phyloP scores from a whole-genome alignment of 92 coral and sea anemone genomes.

The Umimayanthus chanpuru region DNA sequence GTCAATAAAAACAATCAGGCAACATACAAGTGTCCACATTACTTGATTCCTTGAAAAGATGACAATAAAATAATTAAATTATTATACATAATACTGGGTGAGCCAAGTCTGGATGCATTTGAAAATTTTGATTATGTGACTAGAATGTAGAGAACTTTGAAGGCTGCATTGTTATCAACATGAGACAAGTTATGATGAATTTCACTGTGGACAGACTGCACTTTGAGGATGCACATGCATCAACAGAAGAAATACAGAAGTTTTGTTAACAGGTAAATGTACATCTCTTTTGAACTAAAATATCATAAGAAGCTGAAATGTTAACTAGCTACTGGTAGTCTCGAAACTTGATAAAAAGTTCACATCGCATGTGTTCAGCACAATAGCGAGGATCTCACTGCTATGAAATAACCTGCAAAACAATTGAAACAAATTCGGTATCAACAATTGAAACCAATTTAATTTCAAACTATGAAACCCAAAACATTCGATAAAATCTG shows the following conservation, averaged over 20 bases:
- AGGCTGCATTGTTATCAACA: neutral
- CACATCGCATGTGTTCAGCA: neutral
- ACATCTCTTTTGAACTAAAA: neutral
- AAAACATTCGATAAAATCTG: neutral
- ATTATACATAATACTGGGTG: no score
- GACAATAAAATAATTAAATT: no score
- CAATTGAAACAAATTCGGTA: neutral
- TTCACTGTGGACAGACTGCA: neutral
- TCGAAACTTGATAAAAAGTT: neutral
- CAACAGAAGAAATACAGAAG: neutral
- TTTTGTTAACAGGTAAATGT: neutral
- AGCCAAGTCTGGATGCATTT: neutral
- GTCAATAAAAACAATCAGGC: neutral
- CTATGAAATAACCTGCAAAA: constrained; percentile 25
- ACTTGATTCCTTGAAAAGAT: neutral
- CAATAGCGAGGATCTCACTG: neutral
- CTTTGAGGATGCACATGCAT: neutral
- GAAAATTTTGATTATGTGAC: neutral
- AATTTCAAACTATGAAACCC: neutral
- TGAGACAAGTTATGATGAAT: neutral
- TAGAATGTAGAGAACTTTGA: neutral
- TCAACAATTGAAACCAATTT: neutral
- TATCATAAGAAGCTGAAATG: neutral
- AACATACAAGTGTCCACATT: neutral
- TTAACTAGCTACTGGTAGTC: neutral